Evolutionary conservation across 2,797 vertebrate genomes (phyloP).

Genomic region (Peromyscus melanophrys): DNA sequence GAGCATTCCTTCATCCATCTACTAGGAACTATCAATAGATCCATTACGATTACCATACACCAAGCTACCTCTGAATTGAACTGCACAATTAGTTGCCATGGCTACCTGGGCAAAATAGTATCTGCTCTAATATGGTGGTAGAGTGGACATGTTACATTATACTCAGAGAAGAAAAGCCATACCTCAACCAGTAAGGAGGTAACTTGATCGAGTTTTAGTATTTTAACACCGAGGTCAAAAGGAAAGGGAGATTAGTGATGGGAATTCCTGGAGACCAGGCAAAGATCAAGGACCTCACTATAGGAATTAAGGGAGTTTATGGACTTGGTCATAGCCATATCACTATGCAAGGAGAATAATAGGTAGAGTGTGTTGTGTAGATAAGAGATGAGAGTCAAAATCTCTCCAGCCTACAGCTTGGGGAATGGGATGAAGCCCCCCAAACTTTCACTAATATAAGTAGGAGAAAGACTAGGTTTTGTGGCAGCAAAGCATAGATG

Average conservation of each 20-base stretch:
- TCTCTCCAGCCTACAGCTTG: neutral
- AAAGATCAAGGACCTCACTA: neutral
- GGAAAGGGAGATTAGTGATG: neutral
- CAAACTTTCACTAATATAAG: neutral
- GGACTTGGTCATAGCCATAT: neutral
- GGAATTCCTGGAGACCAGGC: neutral
- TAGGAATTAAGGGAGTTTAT: conserved; percentile 14
- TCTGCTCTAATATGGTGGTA: neutral
- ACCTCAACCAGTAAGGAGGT: neutral
- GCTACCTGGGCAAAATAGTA: neutral
- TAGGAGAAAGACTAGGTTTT: neutral
- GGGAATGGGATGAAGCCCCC: neutral
- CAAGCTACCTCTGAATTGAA: neutral
- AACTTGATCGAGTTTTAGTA: neutral
- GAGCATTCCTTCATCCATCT: neutral
- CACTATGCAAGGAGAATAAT: neutral
- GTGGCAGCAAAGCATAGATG: neutral
- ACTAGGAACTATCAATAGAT: neutral
- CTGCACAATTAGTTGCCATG: neutral
- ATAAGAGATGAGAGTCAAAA: neutral
- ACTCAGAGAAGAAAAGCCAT: neutral
- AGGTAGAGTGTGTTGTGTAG: neutral
- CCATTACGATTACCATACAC: neutral
- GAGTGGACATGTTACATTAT: neutral
- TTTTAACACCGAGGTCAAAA: conserved; percentile 4